Percentiles rank a stretch among this genome's conserved stretches.
phyloP scores from a whole-genome alignment of 2,797 vertebrate species.

The Anolis apletophallus region DNA sequence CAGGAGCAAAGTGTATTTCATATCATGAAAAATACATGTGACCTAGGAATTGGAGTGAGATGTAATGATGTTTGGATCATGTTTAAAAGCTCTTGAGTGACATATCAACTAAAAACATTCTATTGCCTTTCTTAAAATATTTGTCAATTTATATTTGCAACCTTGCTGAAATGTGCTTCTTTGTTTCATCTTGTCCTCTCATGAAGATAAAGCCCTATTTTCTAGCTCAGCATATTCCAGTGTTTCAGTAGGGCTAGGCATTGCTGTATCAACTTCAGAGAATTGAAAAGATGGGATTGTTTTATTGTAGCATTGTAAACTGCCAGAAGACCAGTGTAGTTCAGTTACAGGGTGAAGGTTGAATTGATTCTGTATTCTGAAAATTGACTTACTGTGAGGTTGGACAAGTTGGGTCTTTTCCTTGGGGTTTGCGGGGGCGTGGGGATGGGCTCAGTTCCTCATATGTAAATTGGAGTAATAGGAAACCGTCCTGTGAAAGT shows the following conservation, averaged over 20 bases:
- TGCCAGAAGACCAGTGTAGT: neutral
- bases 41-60: neutral
- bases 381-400: neutral
- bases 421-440: too few species aligned
- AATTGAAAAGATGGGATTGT: neutral
- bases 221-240: neutral
- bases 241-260: neutral
- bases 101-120: neutral
- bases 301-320: neutral
- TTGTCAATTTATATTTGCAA: neutral
- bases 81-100: neutral
- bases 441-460: neutral
- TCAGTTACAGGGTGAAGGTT: neutral
- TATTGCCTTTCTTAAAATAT: neutral
- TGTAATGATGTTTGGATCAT: neutral
- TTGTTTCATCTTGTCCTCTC: neutral
- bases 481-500: neutral
- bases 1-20: neutral
- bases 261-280: too few species aligned
- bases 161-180: neutral
- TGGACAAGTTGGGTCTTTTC: neutral
- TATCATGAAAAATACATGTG: neutral
- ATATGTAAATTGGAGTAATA: neutral
- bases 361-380: neutral
- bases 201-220: neutral